Conservation (phyloP, 2,888 invertebrate species). For the Idaea biselata region DNA sequence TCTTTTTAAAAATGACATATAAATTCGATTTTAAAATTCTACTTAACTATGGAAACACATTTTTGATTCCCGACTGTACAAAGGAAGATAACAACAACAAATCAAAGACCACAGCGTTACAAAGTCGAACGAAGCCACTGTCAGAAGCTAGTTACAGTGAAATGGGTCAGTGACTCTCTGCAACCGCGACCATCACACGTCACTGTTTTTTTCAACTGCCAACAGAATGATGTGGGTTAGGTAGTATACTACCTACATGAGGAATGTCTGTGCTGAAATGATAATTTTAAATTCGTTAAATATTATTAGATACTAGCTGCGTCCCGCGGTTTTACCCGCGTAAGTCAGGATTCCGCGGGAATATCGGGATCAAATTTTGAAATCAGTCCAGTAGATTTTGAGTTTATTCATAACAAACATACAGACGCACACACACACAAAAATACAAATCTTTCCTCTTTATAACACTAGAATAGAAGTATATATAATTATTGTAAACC, state of each 20-base stretch:
- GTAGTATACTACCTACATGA: neutral
- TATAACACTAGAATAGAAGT: too few relatives aligned
- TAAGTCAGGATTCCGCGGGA: too few relatives aligned
- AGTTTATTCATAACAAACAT: too few relatives aligned
- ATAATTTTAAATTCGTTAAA: neutral
- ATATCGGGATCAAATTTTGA: too few relatives aligned
- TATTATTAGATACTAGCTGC: too few relatives aligned
- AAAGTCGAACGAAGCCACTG: neutral
- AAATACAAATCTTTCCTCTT: too few relatives aligned
- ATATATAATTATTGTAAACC: too few relatives aligned
- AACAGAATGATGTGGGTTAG: neutral
- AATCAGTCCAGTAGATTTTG: too few relatives aligned
- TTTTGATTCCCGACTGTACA: neutral
- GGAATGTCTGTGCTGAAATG: neutral
- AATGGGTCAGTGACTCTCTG: neutral
- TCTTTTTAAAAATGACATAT: too few relatives aligned
- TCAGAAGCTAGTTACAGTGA: neutral
- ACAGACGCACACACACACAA: too few relatives aligned
- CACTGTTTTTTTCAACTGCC: neutral
- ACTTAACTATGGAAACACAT: neutral
- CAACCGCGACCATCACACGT: neutral
- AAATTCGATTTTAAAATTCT: neutral
- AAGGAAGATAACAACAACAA: neutral
- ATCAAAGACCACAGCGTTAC: neutral
- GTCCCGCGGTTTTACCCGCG: too few relatives aligned